Evolutionary conservation across 2,113 vertebrate species (phyloP).

Genomic region (Xiphorhynchus elegans): DNA sequence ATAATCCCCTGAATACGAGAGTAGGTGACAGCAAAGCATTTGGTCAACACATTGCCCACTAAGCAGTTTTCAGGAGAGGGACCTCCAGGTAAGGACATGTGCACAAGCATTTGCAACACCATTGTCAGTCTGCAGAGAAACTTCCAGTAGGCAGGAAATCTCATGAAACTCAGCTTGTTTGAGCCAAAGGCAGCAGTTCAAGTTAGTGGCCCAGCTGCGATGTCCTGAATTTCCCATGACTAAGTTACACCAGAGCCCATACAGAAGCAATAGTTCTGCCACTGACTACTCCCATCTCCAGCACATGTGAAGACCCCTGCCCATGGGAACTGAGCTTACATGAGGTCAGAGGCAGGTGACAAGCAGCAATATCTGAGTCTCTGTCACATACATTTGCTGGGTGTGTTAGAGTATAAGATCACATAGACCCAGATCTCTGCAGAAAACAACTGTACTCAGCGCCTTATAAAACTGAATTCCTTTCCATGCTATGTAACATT

Average conservation of each 20-base stretch:
- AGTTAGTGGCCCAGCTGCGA: not conserved
- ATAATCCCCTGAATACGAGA: not conserved
- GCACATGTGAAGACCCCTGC: not conserved
- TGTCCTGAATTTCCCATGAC: not conserved
- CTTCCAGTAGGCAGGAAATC: not conserved
- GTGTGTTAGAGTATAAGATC: not conserved
- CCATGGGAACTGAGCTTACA: not conserved
- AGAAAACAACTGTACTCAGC: not conserved
- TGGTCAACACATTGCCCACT: not conserved
- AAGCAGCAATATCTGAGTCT: not conserved
- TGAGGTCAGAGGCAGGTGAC: not conserved
- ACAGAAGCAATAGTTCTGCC: not conserved
- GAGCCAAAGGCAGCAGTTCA: not conserved
- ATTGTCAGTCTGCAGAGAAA: not conserved
- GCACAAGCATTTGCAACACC: not conserved
- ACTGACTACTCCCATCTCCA: not conserved
- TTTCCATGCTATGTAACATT: not conserved
- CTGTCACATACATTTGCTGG: not conserved
- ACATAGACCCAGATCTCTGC: not conserved
- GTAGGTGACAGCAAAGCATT: not conserved
- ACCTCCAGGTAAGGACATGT: accelerated
- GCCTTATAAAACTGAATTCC: not conserved
- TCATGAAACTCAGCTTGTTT: not conserved
- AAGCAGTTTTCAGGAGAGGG: not conserved
- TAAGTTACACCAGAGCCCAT: not conserved